Evolutionary conservation across 2,888 invertebrate genomes (phyloP).

Genomic region (Automeris io): DNA sequence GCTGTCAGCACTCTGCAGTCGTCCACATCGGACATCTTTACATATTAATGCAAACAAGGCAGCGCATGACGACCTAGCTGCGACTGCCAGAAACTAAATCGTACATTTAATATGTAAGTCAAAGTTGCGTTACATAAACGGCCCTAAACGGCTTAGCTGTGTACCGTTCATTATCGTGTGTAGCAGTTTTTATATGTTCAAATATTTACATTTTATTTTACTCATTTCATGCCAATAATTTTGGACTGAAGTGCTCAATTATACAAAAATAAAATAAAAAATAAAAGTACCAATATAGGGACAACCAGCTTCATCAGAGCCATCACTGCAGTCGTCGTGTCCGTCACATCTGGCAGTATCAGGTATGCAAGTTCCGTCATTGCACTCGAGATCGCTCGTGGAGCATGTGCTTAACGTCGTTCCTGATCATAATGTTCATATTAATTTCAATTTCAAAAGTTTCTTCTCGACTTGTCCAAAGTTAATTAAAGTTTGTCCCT

Average conservation of each 20-base stretch:
- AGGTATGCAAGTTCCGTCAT: constrained; percentile 72
- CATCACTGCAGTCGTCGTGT: constrained; percentile 58
- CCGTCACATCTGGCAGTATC: constrained; percentile 58
- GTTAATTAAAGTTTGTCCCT: no score
- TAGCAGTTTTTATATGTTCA: not conserved
- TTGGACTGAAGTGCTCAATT: no score
- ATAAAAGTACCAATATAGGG: constrained; percentile 21
- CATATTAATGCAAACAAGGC: no score
- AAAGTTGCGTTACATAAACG: no score
- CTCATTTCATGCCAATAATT: not conserved
- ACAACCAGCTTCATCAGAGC: constrained; percentile 51
- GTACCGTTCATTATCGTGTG: no score
- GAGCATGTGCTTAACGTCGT: constrained; percentile 34
- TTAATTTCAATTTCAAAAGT: not conserved
- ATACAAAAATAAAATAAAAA: constrained; percentile 14
- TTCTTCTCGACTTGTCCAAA: no score
- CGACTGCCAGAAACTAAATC: no score
- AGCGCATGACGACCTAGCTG: no score
- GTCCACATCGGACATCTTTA: no score
- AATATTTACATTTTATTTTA: not conserved
- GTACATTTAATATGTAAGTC: no score
- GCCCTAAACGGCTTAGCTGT: no score
- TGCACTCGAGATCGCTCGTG: constrained; percentile 54
- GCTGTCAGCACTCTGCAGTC: no score
- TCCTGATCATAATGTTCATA: constrained; percentile 22